phyloP scores from a whole-genome alignment of 2,888 invertebrate genomes.

The Eupithecia pulchellata region DNA sequence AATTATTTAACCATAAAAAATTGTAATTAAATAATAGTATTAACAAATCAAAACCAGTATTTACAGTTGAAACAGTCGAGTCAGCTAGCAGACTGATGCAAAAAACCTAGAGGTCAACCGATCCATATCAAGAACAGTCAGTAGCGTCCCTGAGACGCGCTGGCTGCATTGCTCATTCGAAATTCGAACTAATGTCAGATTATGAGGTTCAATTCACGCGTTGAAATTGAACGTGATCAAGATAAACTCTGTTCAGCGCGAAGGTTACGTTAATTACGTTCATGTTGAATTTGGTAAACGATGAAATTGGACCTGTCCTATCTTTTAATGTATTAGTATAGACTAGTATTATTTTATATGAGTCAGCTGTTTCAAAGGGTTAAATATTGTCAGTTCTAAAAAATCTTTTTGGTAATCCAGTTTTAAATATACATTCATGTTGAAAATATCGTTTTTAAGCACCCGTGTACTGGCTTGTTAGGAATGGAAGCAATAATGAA shows the following conservation, averaged over 20 bases:
- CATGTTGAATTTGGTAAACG: too few species aligned
- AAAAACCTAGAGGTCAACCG: not conserved
- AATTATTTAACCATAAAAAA: not conserved
- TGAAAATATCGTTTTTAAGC: conserved; percentile 44
- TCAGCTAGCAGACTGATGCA: not conserved
- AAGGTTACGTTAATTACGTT: too few species aligned
- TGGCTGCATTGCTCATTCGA: not conserved
- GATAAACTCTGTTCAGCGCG: too few species aligned
- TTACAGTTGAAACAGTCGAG: not conserved
- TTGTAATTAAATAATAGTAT: too few species aligned
- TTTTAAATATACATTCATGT: conserved; percentile 45
- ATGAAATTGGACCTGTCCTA: too few species aligned
- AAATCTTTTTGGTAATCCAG: conserved; percentile 25
- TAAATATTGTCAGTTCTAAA: conserved; percentile 20
- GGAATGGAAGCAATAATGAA: conserved; percentile 63
- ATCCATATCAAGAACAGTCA: not conserved
- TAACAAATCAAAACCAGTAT: not conserved
- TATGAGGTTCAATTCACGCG: too few species aligned
- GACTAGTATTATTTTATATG: too few species aligned
- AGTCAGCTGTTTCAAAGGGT: not conserved
- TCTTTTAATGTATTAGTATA: not conserved
- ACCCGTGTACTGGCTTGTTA: conserved; percentile 35
- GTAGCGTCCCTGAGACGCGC: not conserved
- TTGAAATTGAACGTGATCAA: too few species aligned
- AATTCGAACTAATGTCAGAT: not conserved